phyloP scores from a whole-genome alignment of 2,888 invertebrate genomes.

The Odontothrips loti region DNA sequence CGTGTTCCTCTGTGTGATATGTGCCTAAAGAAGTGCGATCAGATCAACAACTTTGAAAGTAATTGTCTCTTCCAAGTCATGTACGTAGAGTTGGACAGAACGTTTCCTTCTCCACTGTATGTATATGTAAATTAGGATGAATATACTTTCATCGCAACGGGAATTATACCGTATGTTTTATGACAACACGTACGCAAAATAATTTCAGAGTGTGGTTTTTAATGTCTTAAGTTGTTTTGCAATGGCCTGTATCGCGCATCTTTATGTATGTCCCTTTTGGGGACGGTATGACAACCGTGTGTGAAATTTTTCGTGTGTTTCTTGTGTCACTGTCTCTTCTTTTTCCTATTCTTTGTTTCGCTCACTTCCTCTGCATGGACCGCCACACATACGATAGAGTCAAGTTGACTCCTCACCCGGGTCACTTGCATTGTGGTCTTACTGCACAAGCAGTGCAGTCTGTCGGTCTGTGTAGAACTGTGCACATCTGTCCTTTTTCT shows the following conservation, averaged over 20 bases:
- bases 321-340: constrained; percentile 13
- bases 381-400: neutral
- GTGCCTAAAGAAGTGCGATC: neutral
- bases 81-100: neutral
- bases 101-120: no score
- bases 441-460: neutral
- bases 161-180: no score
- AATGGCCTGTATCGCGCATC: neutral
- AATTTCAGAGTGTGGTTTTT: neutral
- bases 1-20: constrained; percentile 11
- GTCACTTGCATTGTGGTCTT: neutral
- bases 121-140: no score
- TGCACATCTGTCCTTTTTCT: neutral
- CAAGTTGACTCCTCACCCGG: neutral
- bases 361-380: neutral
- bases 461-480: neutral
- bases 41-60: neutral
- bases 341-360: neutral
- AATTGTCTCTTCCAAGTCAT: neutral
- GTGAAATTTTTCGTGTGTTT: constrained; percentile 5
- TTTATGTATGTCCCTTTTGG: neutral
- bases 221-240: neutral
- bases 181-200: no score
- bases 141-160: no score
- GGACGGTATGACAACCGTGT: neutral